phyloP scores from a whole-genome alignment of 2,797 vertebrate genomes.

The Delichon dasypus region DNA sequence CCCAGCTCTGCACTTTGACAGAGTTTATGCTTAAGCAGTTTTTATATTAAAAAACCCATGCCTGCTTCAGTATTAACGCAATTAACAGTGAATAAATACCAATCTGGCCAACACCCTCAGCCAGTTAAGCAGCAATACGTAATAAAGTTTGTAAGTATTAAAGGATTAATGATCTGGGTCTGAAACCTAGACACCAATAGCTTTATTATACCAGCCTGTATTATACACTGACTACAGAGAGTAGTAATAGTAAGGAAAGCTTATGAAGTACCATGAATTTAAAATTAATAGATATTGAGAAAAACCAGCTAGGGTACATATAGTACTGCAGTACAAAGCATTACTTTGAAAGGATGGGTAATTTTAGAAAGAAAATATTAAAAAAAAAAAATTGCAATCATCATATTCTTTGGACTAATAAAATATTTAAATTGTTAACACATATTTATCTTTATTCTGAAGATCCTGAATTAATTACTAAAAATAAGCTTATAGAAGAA shows the following conservation, averaged over 20 bases:
- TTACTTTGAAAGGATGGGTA: not conserved
- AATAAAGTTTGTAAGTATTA: not conserved
- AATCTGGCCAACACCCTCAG: not conserved
- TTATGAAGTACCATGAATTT: not conserved
- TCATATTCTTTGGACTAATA: not conserved
- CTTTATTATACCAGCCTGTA: not conserved
- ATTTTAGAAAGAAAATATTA: not conserved
- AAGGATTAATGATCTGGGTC: not conserved
- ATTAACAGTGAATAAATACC: slow-evolving; percentile 7
- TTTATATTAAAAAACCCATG: not conserved
- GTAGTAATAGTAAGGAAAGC: not conserved
- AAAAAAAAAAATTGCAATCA: not conserved
- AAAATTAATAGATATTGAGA: not conserved
- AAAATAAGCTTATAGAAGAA: not conserved
- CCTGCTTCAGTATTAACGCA: not conserved
- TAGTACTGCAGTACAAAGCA: not conserved
- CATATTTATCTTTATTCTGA: not conserved
- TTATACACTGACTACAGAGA: not conserved
- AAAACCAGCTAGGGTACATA: not conserved
- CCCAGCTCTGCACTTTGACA: not conserved
- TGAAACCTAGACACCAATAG: not conserved
- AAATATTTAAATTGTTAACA: not conserved
- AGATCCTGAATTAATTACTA: not conserved
- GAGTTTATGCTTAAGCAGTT: not conserved
- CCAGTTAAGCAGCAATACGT: not conserved